Evolutionary conservation across 2,113 vertebrate species (phyloP).

Genomic region (Procapra przewalskii): DNA sequence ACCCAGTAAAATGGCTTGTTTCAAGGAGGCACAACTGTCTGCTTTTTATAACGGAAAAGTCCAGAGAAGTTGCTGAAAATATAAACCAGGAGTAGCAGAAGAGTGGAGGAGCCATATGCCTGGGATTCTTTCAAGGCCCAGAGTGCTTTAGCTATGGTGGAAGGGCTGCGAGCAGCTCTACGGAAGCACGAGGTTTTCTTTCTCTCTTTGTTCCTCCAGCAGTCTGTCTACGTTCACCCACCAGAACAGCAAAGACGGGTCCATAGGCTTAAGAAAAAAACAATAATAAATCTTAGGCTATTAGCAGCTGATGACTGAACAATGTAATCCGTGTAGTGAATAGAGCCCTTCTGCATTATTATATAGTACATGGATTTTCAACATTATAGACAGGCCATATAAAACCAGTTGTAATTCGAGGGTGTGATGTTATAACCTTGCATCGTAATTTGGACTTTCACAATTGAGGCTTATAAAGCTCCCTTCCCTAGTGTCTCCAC

Average conservation of each 20-base stretch:
- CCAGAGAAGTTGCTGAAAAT: neutral
- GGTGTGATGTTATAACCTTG: slow-evolving; percentile 55
- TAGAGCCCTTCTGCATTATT: slow-evolving; percentile 76
- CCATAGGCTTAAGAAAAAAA: slow-evolving; percentile 57
- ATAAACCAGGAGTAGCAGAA: slow-evolving; percentile 43
- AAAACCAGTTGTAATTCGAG: slow-evolving; percentile 68
- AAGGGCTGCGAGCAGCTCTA: neutral
- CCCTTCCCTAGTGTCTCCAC: slow-evolving; percentile 69
- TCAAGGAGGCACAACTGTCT: slow-evolving; percentile 69
- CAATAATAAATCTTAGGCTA: slow-evolving; percentile 73
- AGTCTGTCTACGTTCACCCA: slow-evolving; percentile 62
- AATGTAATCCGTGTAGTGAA: slow-evolving; percentile 67
- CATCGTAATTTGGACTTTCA: slow-evolving; percentile 53
- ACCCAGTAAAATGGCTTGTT: slow-evolving; percentile 65
- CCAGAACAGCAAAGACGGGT: slow-evolving; percentile 65
- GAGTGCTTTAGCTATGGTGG: neutral
- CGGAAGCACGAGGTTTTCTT: slow-evolving; percentile 42
- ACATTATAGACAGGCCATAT: slow-evolving; percentile 67
- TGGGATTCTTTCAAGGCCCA: neutral
- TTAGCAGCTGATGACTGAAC: slow-evolving; percentile 74
- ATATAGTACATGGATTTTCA: slow-evolving; percentile 66
- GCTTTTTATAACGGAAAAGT: slow-evolving; percentile 10
- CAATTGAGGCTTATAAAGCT: slow-evolving; percentile 57
- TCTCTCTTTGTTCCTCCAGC: slow-evolving; percentile 51
- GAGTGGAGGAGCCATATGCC: neutral